Evolutionary conservation across 2,888 invertebrate genomes (phyloP), one percentile per base, ranked within the genome.

Genomic region (Hydraecia micacea): DNA sequence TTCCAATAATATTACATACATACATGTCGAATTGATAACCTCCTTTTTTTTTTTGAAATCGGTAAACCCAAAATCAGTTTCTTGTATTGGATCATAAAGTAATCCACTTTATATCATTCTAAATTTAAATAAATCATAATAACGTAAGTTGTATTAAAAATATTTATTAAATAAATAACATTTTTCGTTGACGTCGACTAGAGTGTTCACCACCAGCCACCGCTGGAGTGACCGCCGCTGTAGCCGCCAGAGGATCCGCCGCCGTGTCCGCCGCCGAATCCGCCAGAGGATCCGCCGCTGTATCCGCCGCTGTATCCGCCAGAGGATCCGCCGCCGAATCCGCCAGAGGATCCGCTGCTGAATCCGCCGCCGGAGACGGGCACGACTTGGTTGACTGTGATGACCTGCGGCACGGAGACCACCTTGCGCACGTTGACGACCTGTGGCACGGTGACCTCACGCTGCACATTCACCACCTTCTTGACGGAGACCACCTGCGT

Each of bases 381-480:
- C 73, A 91, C 89, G 25, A 93, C 86, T 86, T 93, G 91, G 80
- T 93, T 90, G 82, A 92, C 94, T 72, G 93, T 90, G 83, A 95
- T 91, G 79, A 93, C 92, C 86, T 93, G 93, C 63, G 93, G 94
- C 66, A 91, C 93, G 81, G 93, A 92, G 83, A 95, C 91, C 49
- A 93, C 89, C 86, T 92, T 94, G 80, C 89, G 92, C 42, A 93
- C 92, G 68, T 84, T 84, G 79, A 92, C 87, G 21, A 92, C 91
- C 79, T 91, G 90, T 0, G 93, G 93, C 67, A 93, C 92, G 73
- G 86, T 84, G 77, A 93, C 87, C 70, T 90, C 91, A 72, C 90
- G 91, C 85, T 92, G 91, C 55, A 92, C 92, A 89, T 91, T 91
- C 75, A 92, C 91, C 49, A 92, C 90, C 86, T 90, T 91, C 83